Percentiles rank a stretch among this genome's conserved stretches.
Evolutionary conservation across 1,140 invertebrate genomes (phyloP).

Genomic region (Neotoxoptera formosana): DNA sequence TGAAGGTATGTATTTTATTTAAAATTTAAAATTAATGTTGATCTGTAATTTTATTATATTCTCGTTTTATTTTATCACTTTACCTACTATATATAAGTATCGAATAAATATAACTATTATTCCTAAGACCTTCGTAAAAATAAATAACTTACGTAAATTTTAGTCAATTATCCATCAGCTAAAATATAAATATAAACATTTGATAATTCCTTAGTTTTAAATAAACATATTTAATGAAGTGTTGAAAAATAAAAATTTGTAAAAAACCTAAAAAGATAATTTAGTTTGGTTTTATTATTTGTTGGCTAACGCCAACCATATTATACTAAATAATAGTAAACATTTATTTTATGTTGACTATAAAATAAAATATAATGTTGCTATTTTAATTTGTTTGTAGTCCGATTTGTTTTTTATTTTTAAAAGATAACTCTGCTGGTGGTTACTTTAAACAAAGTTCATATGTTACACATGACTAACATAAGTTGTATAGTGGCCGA

Average conservation of each 20-base stretch:
- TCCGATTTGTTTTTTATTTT: not conserved
- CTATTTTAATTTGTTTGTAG: not conserved
- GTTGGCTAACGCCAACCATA: not conserved
- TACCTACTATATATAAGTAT: not conserved
- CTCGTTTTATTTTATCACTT: too few species aligned
- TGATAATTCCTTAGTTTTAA: not conserved
- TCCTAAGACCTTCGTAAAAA: not conserved
- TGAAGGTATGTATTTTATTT: not conserved
- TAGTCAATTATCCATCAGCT: not conserved
- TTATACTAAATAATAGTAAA: not conserved
- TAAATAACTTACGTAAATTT: not conserved
- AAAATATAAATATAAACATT: not conserved
- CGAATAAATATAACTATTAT: not conserved
- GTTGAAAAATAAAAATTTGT: not conserved
- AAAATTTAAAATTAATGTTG: too few species aligned
- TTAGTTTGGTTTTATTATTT: not conserved
- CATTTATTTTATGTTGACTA: not conserved
- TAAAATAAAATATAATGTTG: not conserved
- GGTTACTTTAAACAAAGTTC: not conserved
- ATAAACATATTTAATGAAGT: not conserved
- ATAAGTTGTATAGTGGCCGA: not conserved
- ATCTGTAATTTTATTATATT: too few species aligned
- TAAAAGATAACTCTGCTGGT: not conserved
- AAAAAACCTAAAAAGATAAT: not conserved
- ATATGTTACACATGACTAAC: not conserved